Evolutionary conservation across 1,140 invertebrate genomes (phyloP), one percentile per base, ranked within the genome.

Genomic region (Onthophagus taurus): DNA sequence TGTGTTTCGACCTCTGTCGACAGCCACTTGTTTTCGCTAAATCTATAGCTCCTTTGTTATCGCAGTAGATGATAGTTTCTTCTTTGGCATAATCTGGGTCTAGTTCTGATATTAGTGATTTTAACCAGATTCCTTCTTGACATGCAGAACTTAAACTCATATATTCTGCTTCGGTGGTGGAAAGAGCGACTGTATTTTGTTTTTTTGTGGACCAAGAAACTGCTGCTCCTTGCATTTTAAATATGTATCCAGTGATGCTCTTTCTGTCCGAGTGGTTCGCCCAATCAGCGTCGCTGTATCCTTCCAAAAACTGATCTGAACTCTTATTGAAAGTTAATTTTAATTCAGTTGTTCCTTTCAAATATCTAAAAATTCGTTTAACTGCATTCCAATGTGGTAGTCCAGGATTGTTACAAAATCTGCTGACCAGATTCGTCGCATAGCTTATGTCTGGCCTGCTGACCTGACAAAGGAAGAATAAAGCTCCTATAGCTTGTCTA

Each of bases 391-490:
- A 68, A 47, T 64, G 60, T 11, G 14, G 20, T 43, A 30, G 34
- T 21, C 42, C 14, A 6, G 14, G 20, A 16, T 33, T 42, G 24
- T 42, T 19, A 6, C 14, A 19, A 5, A 11, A 23, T 23, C 38
- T 16, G 16, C 13, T 31, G 8, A 31, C 7, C 11, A 59, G 48
- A 31, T 53, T 52, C 8, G 66, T 54, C 33, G 54, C 54, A 44
- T 49, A 66, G 24, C 57, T 56, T 12, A 68, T 48, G 39, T 67
- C 61, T 13, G 67, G 63, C 52, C 67, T 60, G 8, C 18, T 38
- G 24, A 18, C 16, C 13, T 20, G 18, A n/a, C 59, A 36, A 9
- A 70, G 35, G 51, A 70, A 72, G 51, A 68, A 58, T n/a, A 73
- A 48, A 9, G 52, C 50, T 12, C 61, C 63, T 21, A 67, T 51